Evolutionary conservation across 1,140 invertebrate species (phyloP).

Genomic region (Mylabris phalerata): DNA sequence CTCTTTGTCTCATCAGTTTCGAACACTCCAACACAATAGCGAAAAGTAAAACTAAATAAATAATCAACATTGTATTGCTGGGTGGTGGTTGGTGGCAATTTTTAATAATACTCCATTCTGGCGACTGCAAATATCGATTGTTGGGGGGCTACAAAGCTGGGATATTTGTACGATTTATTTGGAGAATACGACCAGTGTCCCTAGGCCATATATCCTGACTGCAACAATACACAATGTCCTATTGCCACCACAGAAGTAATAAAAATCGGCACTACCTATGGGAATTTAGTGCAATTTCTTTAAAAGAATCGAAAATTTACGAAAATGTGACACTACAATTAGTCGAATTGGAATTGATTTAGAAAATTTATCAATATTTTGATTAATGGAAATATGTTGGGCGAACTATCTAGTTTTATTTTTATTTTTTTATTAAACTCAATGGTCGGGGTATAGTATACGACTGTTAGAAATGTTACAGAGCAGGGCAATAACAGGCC

Average conservation of each 20-base stretch:
- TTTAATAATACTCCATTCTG: conserved; percentile 25
- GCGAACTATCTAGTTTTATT: conserved; percentile 1
- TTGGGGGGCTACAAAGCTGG: conserved; percentile 15
- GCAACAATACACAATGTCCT: conserved; percentile 2
- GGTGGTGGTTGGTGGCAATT: conserved; percentile 23
- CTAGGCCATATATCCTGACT: conserved; percentile 24
- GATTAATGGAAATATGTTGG: conserved; percentile 1
- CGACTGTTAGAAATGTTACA: neutral
- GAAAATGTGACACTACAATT: no score
- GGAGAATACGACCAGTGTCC: conserved; percentile 28
- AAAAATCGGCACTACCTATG: neutral
- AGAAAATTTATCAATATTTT: neutral
- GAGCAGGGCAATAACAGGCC: conserved; percentile 29
- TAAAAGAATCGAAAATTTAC: no score
- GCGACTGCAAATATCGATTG: conserved; percentile 27
- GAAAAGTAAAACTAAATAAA: neutral
- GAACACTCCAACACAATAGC: no score
- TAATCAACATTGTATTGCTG: conserved; percentile 19
- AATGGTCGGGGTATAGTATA: neutral
- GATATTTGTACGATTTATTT: conserved; percentile 30
- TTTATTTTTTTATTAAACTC: conserved; percentile 6
- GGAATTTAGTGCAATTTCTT: neutral
- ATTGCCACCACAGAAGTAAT: neutral
- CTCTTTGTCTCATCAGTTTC: no score
- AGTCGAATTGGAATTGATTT: no score